phyloP scores from a whole-genome alignment of 2,797 vertebrate species.

The Kryptolebias ocellatus region DNA sequence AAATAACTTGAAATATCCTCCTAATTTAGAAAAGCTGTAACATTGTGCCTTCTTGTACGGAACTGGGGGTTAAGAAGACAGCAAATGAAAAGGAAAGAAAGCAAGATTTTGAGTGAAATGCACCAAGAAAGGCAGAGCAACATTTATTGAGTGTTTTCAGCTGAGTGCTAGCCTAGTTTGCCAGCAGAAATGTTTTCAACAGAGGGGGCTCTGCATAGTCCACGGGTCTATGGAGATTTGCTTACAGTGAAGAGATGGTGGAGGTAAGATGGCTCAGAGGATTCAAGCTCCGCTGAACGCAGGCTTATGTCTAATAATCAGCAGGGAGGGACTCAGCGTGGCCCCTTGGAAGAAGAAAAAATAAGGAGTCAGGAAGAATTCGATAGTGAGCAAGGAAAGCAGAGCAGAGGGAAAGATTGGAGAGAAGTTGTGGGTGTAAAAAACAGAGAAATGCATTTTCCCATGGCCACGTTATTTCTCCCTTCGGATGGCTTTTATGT shows the following conservation, averaged over 20 bases:
- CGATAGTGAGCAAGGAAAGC: constrained; percentile 37
- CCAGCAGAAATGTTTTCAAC: constrained; percentile 54
- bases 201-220: constrained; percentile 51
- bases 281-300: constrained; percentile 77
- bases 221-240: constrained; percentile 73
- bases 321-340: constrained; percentile 73
- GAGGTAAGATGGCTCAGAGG: constrained; percentile 79
- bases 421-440: constrained; percentile 33
- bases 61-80: constrained; percentile 15
- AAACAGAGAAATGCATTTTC: constrained; percentile 41
- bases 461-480: constrained; percentile 58
- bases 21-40: constrained; percentile 16
- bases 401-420: constrained; percentile 53
- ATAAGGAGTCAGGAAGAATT: constrained; percentile 40
- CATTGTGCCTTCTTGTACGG: constrained; percentile 2
- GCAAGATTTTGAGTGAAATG: constrained; percentile 31
- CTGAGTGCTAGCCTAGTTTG: constrained; percentile 68
- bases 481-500: constrained; percentile 52
- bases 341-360: constrained; percentile 40
- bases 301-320: constrained; percentile 79
- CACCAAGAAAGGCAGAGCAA: constrained; percentile 46
- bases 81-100: constrained; percentile 16
- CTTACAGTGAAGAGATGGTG: constrained; percentile 72
- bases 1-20: constrained; percentile 26
- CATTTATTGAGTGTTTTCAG: constrained; percentile 67